Conservation (phyloP, 2,888 invertebrate species). For the Phortica magna region DNA sequence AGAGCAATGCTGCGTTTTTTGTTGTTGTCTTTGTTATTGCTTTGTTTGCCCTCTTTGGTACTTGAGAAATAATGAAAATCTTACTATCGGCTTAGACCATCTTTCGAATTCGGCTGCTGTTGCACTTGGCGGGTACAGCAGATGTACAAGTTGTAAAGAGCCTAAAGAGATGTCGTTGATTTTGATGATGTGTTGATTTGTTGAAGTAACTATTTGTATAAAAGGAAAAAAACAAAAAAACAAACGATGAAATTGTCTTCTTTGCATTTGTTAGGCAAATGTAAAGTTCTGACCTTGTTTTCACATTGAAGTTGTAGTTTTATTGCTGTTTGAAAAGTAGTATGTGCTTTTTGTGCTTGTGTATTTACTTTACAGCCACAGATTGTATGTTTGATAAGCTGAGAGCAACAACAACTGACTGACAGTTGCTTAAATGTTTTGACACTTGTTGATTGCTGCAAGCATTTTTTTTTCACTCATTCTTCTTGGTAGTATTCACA, state of each 20-base stretch:
- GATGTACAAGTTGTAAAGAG: constrained; percentile 5
- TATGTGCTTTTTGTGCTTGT: constrained; percentile 46
- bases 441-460: constrained; percentile 41
- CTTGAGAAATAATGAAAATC: not conserved
- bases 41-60: no score
- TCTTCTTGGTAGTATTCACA: not conserved
- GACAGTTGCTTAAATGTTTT: constrained; percentile 45
- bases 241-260: not conserved
- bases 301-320: constrained; percentile 32
- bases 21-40: no score
- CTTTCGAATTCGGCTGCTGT: constrained; percentile 42
- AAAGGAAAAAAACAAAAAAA: not conserved
- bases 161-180: not conserved
- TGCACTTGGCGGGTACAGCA: constrained; percentile 36
- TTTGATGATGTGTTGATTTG: constrained; percentile 49
- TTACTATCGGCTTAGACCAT: constrained; percentile 20
- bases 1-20: not conserved
- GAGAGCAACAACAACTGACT: constrained; percentile 41
- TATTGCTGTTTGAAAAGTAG: constrained; percentile 14
- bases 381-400: constrained; percentile 50
- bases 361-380: constrained; percentile 26
- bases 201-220: constrained; percentile 49
- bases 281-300: constrained; percentile 25
- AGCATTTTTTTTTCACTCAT: constrained; percentile 10
- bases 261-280: constrained; percentile 39